Evolutionary conservation across 2,888 invertebrate genomes (phyloP), one percentile per base, ranked within the genome.

Genomic region (Trachelus stipa): DNA sequence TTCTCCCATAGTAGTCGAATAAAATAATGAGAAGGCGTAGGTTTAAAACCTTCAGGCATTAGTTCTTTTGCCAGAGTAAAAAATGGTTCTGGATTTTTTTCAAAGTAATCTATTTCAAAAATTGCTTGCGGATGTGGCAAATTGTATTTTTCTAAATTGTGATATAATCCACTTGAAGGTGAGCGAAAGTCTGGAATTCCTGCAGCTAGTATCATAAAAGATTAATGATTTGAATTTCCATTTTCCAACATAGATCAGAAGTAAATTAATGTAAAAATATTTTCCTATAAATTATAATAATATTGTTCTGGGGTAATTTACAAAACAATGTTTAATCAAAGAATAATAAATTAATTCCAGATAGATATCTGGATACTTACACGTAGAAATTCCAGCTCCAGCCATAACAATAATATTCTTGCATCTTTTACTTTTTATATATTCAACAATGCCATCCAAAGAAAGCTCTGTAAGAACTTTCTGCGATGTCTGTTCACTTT

Each of bases 171-270:
- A 77, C 96, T 96, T 37, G 96, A 97, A 0, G 98, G 98, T 33
- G 98, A 97, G 34, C 99, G 95, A 91, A 99, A 99, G 91, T 99
- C 99, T 33, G 99, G 99, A 85, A 99, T 98, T 68, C 99, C 99
- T 77, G 98, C 98, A 87, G 97, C 97, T 97, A 90, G 79, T 6
- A 40, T 15, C 6, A 15, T 40, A 15, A 93, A 90, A 79, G 79
- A 76, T 75, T 79, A 69, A 31, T 15, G 30, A 77, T 79, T 75
- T 69, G 69, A 69, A 33, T 15, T 40, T 6, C 40, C 40, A 40
- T 40, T 15, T 40, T 6, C 4, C 15, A 40, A 40, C 2, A 15
- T 40, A 40, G 40, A 40, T 40, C 6, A 40, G 15, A 40, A 40
- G 40, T 40, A 40, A 40, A 6, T 40, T 15, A 40, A 15, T 15